Evolutionary conservation across 2,113 vertebrate genomes (phyloP), one percentile per base, ranked within the genome.

Genomic region (Engraulis encrasicolus): DNA sequence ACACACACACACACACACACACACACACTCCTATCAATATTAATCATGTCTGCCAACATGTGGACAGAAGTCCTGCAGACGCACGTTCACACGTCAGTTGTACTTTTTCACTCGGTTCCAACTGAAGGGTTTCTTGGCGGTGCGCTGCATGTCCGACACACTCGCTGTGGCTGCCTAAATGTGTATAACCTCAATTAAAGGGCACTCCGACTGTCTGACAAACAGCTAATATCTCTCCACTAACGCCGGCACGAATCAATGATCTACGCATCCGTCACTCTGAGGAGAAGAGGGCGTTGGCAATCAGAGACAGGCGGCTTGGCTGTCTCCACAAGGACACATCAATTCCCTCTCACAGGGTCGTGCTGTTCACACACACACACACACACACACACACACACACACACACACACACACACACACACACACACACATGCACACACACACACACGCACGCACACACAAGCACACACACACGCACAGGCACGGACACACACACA

Each of bases 111-210:
- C 81, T 45, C 82, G 89, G 94, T 95, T 94, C 92, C 94, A 90
- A 93, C 92, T 95, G 93, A n/a, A n/a, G n/a, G n/a, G n/a, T n/a
- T n/a, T n/a, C n/a, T n/a, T n/a, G n/a, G n/a, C n/a, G n/a, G n/a
- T n/a, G n/a, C n/a, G 23, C 9, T 78, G 83, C 92, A 91, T 95
- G 93, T 94, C 91, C 92, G 92, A 94, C 93, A 94, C 91, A 88
- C 66, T 86, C 89, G 89, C 84, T 90, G 89, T 78, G 45, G 85
- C 80, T 89, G 91, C 85, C 91, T 91, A 90, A 92, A 86, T 92
- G 92, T 93, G 93, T 93, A 92, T 93, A 93, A 93, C 94, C 91
- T 94, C 93, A 95, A 94, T 94, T 95, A 94, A 94, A 94, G n/a
- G n/a, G n/a, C 79, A 90, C 90, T 91, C 90, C 92, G 93, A 94